phyloP scores from a whole-genome alignment of 2,888 invertebrate species.

The Tortrix viridana region DNA sequence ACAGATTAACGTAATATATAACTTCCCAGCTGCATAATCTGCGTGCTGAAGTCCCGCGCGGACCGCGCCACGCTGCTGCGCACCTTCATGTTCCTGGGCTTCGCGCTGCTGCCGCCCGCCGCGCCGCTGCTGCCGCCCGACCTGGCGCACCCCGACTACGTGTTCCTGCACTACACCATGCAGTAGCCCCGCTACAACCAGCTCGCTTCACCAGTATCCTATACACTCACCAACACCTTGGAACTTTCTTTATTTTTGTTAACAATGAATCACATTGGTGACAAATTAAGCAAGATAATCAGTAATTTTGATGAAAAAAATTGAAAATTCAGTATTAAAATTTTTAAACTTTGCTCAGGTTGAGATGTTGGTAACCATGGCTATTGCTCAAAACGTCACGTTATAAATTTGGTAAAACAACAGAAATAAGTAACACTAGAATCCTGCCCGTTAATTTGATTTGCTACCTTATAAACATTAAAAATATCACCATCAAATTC shows the following conservation, averaged over 20 bases:
- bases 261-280: too few species aligned
- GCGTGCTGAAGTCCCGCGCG: slow-evolving; percentile 91
- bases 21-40: slow-evolving; percentile 83
- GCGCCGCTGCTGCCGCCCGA: slow-evolving; percentile 80
- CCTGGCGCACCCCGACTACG: slow-evolving; percentile 85
- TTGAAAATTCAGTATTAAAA: not conserved
- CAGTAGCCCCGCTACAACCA: slow-evolving; percentile 52
- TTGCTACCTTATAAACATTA: slow-evolving; percentile 19
- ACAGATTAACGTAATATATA: too few species aligned
- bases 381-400: not conserved
- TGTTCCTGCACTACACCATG: slow-evolving; percentile 81
- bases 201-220: too few species aligned
- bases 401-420: not conserved
- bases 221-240: too few species aligned
- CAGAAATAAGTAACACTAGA: too few species aligned
- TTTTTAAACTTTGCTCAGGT: not conserved
- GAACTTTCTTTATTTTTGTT: too few species aligned
- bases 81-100: slow-evolving; percentile 99
- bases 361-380: not conserved
- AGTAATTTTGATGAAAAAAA: too few species aligned
- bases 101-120: slow-evolving; percentile 93
- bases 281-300: too few species aligned
- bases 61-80: slow-evolving; percentile 95
- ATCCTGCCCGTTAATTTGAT: slow-evolving; percentile 16
- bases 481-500: too few species aligned